Conservation (phyloP, 2,797 vertebrate species). For the Anas bernieri region DNA sequence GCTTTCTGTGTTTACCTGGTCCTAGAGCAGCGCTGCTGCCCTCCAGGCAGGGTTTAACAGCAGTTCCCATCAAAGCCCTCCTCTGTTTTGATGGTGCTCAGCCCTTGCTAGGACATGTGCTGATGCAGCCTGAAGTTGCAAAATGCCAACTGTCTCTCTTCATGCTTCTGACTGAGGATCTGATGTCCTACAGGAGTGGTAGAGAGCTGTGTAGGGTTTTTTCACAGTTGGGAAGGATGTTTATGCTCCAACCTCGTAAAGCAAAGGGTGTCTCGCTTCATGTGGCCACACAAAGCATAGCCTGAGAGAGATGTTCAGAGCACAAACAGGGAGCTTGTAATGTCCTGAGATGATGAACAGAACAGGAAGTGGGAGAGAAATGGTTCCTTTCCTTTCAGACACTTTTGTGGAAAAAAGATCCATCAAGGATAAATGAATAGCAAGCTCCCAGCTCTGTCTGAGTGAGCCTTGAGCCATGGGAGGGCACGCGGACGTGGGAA, state of each 20-base stretch:
- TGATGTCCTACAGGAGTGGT: neutral
- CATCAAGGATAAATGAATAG: neutral
- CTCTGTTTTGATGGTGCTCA: neutral
- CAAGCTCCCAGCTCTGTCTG: neutral
- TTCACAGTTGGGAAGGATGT: neutral
- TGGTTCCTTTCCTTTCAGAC: neutral
- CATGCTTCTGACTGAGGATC: neutral
- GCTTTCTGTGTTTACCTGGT: neutral
- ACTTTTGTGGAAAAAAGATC: neutral
- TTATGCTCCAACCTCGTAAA: neutral
- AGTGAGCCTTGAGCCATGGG: rapidly evolving
- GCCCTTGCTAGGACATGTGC: rapidly evolving
- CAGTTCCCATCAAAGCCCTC: neutral
- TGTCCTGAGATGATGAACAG: neutral
- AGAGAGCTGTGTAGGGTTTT: neutral
- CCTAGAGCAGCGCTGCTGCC: neutral
- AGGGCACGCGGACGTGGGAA: rapidly evolving
- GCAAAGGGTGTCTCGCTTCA: neutral
- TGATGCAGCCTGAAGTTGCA: neutral
- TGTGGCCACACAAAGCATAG: neutral
- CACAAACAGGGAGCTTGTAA: neutral
- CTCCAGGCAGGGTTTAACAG: neutral
- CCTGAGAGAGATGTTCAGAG: neutral
- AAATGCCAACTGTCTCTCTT: rapidly evolving
- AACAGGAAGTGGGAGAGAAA: neutral